Evolutionary conservation across 2,888 invertebrate genomes (phyloP).

Genomic region (Eremobia ochroleuca): DNA sequence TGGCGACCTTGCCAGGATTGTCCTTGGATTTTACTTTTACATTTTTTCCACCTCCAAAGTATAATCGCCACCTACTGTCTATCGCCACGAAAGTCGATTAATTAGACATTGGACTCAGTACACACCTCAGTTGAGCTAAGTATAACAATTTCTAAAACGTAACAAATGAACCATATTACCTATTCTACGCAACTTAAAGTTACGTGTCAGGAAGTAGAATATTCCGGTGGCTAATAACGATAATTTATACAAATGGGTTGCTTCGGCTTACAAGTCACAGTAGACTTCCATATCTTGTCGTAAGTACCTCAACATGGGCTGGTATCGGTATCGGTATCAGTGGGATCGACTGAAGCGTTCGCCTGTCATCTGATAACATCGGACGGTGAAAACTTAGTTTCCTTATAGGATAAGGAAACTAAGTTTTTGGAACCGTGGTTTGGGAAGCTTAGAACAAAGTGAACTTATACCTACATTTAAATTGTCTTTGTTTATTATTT

Average conservation of each 20-base stretch:
- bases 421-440: too few relatives aligned
- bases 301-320: conserved; percentile 14
- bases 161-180: not conserved
- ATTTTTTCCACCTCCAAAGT: too few relatives aligned
- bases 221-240: conserved; percentile 6
- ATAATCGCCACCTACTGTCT: too few relatives aligned
- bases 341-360: conserved; percentile 33
- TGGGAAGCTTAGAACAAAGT: not conserved
- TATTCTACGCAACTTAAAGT: conserved; percentile 13
- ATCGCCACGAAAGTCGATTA: too few relatives aligned
- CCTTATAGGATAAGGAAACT: too few relatives aligned
- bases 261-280: not conserved
- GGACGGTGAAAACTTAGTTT: conserved; percentile 37
- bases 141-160: not conserved
- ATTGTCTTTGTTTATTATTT: not conserved
- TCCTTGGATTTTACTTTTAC: too few relatives aligned
- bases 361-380: conserved; percentile 51
- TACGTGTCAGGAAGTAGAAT: conserved; percentile 30
- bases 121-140: not conserved
- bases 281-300: conserved; percentile 23
- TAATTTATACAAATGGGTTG: conserved; percentile 45
- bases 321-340: conserved; percentile 29
- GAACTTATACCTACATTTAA: too few relatives aligned
- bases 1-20: too few relatives aligned
- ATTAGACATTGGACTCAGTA: too few relatives aligned